Conservation (phyloP, 2,888 invertebrate genomes). For the Macrophya annulata region DNA sequence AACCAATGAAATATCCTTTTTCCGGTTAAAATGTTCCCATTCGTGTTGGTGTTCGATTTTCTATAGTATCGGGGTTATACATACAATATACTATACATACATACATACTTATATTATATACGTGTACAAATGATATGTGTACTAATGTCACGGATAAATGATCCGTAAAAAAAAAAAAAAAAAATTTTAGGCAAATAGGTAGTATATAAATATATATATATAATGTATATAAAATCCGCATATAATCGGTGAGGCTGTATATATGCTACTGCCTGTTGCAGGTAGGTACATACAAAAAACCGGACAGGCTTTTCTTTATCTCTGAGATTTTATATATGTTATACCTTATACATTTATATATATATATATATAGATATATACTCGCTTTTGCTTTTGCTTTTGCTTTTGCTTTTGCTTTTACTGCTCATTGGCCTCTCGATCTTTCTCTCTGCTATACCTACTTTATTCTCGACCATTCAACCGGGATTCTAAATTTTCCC, state of each 20-base stretch:
- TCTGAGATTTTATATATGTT: too few relatives aligned
- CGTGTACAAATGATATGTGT: neutral
- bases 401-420: neutral
- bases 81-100: neutral
- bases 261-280: neutral
- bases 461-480: slow-evolving; percentile 29
- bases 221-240: neutral
- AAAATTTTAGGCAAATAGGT: neutral
- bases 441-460: neutral
- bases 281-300: slow-evolving; percentile 33
- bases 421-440: neutral
- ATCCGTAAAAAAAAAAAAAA: too few relatives aligned
- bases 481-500: slow-evolving; percentile 30
- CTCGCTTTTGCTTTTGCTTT: neutral
- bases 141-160: slow-evolving; percentile 36
- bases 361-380: too few relatives aligned
- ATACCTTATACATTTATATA: neutral
- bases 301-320: neutral
- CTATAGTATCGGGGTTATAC: neutral
- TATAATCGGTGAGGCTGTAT: neutral
- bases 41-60: neutral
- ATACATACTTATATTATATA: neutral
- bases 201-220: too few relatives aligned
- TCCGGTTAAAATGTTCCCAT: neutral
- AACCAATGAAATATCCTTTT: neutral